Evolutionary conservation across 2,888 invertebrate genomes (phyloP).

Genomic region (Caenorhabditis virilis): DNA sequence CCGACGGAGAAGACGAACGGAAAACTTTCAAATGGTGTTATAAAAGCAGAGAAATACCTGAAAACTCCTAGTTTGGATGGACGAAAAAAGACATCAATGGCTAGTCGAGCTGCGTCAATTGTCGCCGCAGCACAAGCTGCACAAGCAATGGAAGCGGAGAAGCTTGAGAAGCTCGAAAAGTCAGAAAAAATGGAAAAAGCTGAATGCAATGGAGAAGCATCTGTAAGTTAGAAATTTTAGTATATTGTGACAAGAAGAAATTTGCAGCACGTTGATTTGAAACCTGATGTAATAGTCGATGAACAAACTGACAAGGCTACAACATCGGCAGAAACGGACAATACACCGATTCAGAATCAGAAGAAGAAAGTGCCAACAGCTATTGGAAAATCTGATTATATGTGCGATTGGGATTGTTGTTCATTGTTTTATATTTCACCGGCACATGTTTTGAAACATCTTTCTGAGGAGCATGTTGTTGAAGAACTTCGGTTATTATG

Average conservation of each 20-base stretch:
- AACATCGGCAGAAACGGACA: background rate
- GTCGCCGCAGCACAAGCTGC: conserved; percentile 17
- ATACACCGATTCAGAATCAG: background rate
- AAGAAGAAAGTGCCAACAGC: conserved; percentile 4
- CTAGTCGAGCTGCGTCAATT: conserved; percentile 27
- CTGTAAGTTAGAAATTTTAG: too few species aligned
- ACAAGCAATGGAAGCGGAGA: too few species aligned
- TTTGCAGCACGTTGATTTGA: background rate
- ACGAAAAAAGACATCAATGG: conserved; percentile 17
- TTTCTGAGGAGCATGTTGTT: conserved; percentile 52
- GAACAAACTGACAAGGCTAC: too few species aligned
- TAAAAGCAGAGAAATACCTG: conserved; percentile 3
- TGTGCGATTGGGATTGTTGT: conserved; percentile 67
- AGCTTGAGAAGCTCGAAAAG: too few species aligned
- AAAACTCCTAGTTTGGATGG: too few species aligned
- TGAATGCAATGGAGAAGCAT: background rate
- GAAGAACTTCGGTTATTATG: conserved; percentile 42
- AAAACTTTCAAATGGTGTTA: conserved; percentile 14
- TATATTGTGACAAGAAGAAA: too few species aligned
- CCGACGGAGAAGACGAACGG: conserved; percentile 14
- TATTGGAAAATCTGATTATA: conserved; percentile 31
- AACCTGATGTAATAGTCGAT: conserved; percentile 10
- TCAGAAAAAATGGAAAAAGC: conserved; percentile 12
- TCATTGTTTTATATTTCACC: conserved; percentile 43
- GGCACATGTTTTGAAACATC: conserved; percentile 52